Base-by-base conservation (phyloP, 2,888 invertebrate genomes). In the Idaea dimidiata region DNA sequence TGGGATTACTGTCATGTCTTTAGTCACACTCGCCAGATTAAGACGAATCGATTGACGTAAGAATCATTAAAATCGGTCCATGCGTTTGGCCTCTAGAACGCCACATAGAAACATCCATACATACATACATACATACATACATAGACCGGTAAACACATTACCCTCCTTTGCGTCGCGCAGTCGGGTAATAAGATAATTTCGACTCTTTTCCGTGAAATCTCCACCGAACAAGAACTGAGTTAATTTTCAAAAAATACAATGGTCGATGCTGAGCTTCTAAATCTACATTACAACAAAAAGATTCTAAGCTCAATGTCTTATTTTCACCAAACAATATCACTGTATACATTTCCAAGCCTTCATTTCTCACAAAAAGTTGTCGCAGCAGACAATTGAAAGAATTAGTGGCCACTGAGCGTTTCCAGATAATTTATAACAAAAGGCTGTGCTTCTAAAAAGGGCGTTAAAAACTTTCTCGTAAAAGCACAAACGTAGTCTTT, bases 401-500 rank as follows among this genome's bases (percentile, higher is more conserved):
- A 70, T 70, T 70, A 68, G 66, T 66, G 63, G 66, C 67, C 59
- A 60, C 66, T 69, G 65, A 67, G 61, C 64, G 62, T 63, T 68
- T 65, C 62, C 65, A 68, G 63, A 73, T 72, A 70, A 74, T 73
- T 75, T 72, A 73, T 72, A 70, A 73, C 70, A 68, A 74, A 24
- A 70, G 66, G 69, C 43, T 68, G 60, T 67, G 70, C 72, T 69
- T 65, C 65, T 69, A 74, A 77, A 73, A 68, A 63, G 66, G 67
- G 74, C 74, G 74, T 78, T 75, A 77, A 82, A 79, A 74, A 81
- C 79, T 66, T 67, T 67, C 66, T 66, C 69, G 75, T 81, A 84
- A 79, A 76, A 80, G 78, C 78, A 77, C 81, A 79, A 84, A 80
- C 78, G 73, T 71, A 78, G 76, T 81, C 79, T 81, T 81, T 81